Evolutionary conservation across 2,113 vertebrate species (phyloP).

Genomic region (Tragelaphus scriptus): DNA sequence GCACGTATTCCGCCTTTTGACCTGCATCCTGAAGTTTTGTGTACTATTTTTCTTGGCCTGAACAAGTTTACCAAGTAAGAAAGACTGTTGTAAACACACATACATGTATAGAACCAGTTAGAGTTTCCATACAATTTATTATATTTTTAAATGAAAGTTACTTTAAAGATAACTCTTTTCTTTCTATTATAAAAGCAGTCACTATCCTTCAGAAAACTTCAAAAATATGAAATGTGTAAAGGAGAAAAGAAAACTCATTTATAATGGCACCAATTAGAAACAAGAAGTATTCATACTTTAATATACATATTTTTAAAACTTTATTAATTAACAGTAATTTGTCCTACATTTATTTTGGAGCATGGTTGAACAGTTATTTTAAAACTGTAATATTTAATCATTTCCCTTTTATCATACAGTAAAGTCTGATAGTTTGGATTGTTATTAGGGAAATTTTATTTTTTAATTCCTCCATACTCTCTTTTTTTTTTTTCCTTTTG

Average conservation of each 20-base stretch:
- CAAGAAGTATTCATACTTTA: background rate
- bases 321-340: background rate
- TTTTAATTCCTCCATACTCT: background rate
- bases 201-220: background rate
- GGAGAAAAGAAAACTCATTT: background rate
- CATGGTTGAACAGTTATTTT: background rate
- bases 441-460: background rate
- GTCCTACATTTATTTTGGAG: background rate
- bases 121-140: background rate
- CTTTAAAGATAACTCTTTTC: background rate
- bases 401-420: background rate
- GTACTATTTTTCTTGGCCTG: background rate
- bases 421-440: background rate
- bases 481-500: background rate
- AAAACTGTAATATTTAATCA: background rate
- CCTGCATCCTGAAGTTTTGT: background rate
- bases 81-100: background rate
- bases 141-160: background rate
- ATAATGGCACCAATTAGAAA: background rate
- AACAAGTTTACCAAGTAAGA: background rate
- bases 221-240: background rate
- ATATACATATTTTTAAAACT: background rate
- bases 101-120: background rate
- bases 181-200: background rate
- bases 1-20: background rate